Base-by-base conservation (phyloP, 2,113 vertebrate species). In the Aleadryas rufinucha region DNA sequence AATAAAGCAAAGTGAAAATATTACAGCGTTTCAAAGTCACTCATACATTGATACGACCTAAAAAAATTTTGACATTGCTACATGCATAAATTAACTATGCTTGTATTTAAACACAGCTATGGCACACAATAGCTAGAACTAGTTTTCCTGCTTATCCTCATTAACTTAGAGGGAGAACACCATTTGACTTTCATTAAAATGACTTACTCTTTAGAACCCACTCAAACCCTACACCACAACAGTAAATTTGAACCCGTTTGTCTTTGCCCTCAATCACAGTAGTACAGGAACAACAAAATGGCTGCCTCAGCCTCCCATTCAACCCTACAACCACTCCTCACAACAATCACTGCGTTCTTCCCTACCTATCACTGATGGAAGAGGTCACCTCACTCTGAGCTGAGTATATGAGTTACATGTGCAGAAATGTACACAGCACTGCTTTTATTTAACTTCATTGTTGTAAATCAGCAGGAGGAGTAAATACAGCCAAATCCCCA, bases 221-320 rank as follows among this genome's bases (percentile, higher is more conserved):
- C 52, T 57, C 76, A 66, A 89, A 81, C 45, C 26, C 54, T 24
- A 42, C 21, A 47, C 22, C 17, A 63, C 27, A 35, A n/a, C 14
- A 56, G 42, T 30, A 35, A 68, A 50, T 65, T 49, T 64, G 74
- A 92, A 30, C n/a, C 31, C 3, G 2, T 80, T 49, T 83, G 37
- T 76, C 65, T 66, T 42, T 71, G 44, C 16, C 41, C 37, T 89
- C 86, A 71, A 28, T 6, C 75, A 89, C 59, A 90, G 60, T 68
- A 92, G 66, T 4, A n/a, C 11, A 57, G 47, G 3, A 59, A 71
- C 35, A 86, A 94, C 93, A 93, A 95, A 96, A 96, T 95, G 96
- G 95, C 96, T 97, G 88, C 95, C 88, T 50, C 72, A 57, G 76
- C 71, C 45, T 35, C 83, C 81, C 85, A 60, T 1, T 31, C 60